These are phyloP conservation scores for Sturnira hondurensis DNA, from an alignment of 2,113 vertebrate genomes.

Conservation along the genomic window DNA sequence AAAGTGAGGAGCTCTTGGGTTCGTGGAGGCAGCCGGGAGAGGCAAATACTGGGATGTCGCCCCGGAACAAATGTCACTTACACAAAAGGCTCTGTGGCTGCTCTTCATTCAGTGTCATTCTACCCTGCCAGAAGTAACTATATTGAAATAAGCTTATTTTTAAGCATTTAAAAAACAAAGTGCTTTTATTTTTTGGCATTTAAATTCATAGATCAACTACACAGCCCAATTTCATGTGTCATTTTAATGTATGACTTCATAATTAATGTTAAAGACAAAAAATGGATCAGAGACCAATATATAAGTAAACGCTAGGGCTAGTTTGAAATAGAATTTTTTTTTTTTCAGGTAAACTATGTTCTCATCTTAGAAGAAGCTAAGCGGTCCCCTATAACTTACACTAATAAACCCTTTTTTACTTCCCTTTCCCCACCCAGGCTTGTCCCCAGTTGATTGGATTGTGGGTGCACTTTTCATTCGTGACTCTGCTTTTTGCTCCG, in stretches of 20 bases:
- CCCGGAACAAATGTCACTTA: not conserved
- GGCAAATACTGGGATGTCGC: not conserved
- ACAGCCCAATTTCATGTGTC: not conserved
- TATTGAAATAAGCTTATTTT: not conserved
- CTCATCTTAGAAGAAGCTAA: not conserved
- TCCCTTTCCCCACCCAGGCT: not conserved
- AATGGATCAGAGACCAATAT: not conserved
- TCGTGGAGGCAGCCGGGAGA: not conserved
- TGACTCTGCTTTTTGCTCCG: not conserved
- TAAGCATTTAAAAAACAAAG: not conserved
- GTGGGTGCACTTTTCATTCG: not conserved
- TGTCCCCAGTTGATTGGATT: not conserved
- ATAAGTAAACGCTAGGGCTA: not conserved
- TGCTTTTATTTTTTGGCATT: not conserved
- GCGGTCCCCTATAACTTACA: not conserved
- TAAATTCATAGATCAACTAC: not conserved
- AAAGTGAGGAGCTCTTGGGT: not conserved
- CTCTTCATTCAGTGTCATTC: not conserved
- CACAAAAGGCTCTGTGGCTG: not conserved
- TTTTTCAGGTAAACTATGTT: not conserved
- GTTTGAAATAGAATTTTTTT: not conserved
- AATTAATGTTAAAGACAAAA: not conserved
- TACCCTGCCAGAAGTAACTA: not conserved
- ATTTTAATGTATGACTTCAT: not conserved
- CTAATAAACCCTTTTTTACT: not conserved